Evolutionary conservation across 2,797 vertebrate species (phyloP).

Genomic region (Anableps anableps): DNA sequence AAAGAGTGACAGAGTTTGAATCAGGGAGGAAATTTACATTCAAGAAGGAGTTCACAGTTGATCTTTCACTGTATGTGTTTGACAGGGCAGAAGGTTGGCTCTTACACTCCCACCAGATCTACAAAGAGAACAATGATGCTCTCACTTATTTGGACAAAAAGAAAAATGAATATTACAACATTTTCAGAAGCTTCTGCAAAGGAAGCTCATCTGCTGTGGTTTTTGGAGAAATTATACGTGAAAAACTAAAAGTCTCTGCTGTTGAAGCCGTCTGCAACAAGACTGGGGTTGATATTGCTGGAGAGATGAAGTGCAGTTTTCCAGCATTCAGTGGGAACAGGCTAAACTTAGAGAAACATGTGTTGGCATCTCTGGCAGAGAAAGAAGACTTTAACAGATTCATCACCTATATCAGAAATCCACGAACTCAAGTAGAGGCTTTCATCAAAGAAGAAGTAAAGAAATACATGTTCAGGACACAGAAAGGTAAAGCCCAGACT

Average conservation of each 20-base stretch:
- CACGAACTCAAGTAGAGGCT: conserved; percentile 8
- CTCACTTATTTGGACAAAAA: conserved; percentile 19
- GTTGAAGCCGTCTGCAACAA: conserved; percentile 33
- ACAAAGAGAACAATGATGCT: conserved; percentile 7
- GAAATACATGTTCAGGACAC: conserved; percentile 23
- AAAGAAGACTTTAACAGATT: conserved; percentile 37
- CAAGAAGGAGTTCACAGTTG: conserved; percentile 52
- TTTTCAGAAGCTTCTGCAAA: conserved; percentile 47
- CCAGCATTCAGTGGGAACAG: conserved; percentile 55
- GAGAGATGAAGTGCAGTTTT: conserved; percentile 10
- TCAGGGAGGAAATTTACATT: neutral
- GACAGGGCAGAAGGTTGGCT: conserved; percentile 6
- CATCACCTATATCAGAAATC: conserved; percentile 26
- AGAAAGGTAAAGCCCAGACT: conserved; percentile 9
- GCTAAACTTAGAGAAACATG: conserved; percentile 46
- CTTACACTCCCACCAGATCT: neutral
- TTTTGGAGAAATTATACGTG: conserved; percentile 44
- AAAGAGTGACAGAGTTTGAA: conserved; percentile 18
- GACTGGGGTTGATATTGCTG: conserved; percentile 27
- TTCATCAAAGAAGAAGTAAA: conserved; percentile 53
- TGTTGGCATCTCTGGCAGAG: conserved; percentile 47
- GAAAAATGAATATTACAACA: conserved; percentile 18
- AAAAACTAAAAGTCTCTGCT: conserved; percentile 38
- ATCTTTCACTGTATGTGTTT: conserved; percentile 45
- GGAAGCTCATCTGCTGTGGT: conserved; percentile 45